Conservation (phyloP, 2,888 invertebrate genomes). For the Drosophila meridiana region DNA sequence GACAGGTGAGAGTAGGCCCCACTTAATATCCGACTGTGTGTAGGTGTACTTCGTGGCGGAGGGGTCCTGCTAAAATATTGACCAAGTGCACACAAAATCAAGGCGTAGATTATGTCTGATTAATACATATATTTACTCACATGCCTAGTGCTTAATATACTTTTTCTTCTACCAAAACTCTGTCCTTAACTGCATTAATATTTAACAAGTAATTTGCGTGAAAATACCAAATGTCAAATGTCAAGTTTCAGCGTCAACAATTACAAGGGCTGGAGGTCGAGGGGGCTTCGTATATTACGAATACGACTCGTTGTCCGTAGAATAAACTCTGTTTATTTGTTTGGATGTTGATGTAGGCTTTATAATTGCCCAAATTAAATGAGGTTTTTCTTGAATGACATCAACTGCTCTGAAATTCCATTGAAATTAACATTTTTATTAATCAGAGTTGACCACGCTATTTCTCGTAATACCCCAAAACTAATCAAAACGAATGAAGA, state of each 20-base stretch:
- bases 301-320: constrained; percentile 31
- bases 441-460: constrained; percentile 36
- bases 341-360: background rate
- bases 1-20: background rate
- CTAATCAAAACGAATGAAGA: constrained; percentile 36
- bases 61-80: constrained; percentile 58
- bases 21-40: constrained; percentile 11
- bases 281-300: constrained; percentile 20
- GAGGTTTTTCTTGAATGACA: background rate
- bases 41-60: constrained; percentile 10
- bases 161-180: constrained; percentile 8
- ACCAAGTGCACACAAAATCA: constrained; percentile 46
- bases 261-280: background rate
- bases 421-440: constrained; percentile 35
- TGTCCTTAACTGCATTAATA: constrained; percentile 57
- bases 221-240: constrained; percentile 66
- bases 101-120: constrained; percentile 38
- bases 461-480: background rate
- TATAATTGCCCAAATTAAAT: constrained; percentile 12
- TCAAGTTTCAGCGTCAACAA: constrained; percentile 21
- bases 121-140: constrained; percentile 52
- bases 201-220: constrained; percentile 50
- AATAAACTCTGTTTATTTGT: constrained; percentile 29
- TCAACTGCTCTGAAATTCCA: constrained; percentile 35
- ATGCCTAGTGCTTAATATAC: constrained; percentile 4